Base-by-base conservation (phyloP, 2,797 vertebrate genomes). In the Hapalemur alaotrensis region DNA sequence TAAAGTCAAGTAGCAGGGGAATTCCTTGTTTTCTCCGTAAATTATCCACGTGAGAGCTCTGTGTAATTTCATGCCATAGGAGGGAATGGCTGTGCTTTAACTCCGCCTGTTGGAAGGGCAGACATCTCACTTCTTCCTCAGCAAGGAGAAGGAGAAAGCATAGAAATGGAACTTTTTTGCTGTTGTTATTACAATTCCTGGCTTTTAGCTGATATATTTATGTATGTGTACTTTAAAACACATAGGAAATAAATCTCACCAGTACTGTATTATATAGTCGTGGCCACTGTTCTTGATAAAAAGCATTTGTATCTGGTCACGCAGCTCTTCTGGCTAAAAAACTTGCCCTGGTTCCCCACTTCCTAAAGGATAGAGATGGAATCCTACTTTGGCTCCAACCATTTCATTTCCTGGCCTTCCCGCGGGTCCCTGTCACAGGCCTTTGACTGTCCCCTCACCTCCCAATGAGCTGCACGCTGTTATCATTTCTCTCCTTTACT, bases 1-100 rank as follows among this genome's bases (percentile, higher is more conserved):
- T 82, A 57, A 95, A 89, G 79, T 63, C 80, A 78, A 46, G 61
- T 50, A 18, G 78, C 2, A 0, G 35, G 48, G 57, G 43, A 69
- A 79, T 94, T 92, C 75, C 72, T 93, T 59, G 48, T 69, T 69
- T 69, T 69, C 84, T 82, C 89, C 28, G 38, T 93, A 84, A 83
- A 86, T 87, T 73, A 57, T 17, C 32, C 30, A 10, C 15, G 2
- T 25, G 69, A 80, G 83, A 93, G 67, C 70, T 92, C 96, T 89
- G 96, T 75, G 61, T 18, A 54, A 59, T 89, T 92, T 96, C 88
- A 81, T 67, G 52, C 70, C 70, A 41, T 13, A 35, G 76, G 61
- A 78, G 61, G 46, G 73, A 30, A 23, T 59, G 48, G 79, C 82
- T 54, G 20, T 48, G 22, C 35, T 83, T 28, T 73, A 76, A 28